phyloP scores from a whole-genome alignment of 2,888 invertebrate genomes.

The Dicyrtomina minuta region DNA sequence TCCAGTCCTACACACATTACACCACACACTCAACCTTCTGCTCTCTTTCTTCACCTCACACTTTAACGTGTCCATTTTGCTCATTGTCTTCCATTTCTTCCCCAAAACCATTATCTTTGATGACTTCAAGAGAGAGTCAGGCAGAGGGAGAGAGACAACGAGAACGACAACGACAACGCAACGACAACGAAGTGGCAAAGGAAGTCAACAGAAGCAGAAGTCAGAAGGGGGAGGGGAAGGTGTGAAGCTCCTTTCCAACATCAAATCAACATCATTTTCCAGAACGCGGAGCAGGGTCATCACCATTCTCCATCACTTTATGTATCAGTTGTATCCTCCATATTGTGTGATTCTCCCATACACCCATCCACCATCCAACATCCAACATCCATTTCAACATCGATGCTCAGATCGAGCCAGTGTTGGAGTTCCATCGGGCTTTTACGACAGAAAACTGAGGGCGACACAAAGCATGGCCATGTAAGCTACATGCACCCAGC shows the following conservation, averaged over 20 bases:
- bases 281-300: constrained; percentile 6
- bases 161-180: background rate
- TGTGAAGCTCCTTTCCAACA: constrained; percentile 10
- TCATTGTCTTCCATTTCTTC: constrained; percentile 30
- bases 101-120: constrained; percentile 33
- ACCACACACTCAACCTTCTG: background rate
- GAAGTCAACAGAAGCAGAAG: constrained; percentile 23
- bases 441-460: no score
- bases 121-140: constrained; percentile 12
- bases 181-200: background rate
- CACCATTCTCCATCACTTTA: background rate
- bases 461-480: no score
- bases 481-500: no score
- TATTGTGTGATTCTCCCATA: background rate
- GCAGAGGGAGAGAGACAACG: background rate
- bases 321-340: background rate
- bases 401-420: background rate
- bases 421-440: no score
- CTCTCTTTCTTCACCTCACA: constrained; percentile 27
- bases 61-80: constrained; percentile 33
- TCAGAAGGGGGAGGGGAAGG: constrained; percentile 5
- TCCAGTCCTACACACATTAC: background rate
- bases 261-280: constrained; percentile 14
- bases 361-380: background rate
- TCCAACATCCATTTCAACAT: background rate